These are phyloP conservation scores for Chelon auratus DNA, from an alignment of 2,797 vertebrate genomes.

Conservation along the genomic window DNA sequence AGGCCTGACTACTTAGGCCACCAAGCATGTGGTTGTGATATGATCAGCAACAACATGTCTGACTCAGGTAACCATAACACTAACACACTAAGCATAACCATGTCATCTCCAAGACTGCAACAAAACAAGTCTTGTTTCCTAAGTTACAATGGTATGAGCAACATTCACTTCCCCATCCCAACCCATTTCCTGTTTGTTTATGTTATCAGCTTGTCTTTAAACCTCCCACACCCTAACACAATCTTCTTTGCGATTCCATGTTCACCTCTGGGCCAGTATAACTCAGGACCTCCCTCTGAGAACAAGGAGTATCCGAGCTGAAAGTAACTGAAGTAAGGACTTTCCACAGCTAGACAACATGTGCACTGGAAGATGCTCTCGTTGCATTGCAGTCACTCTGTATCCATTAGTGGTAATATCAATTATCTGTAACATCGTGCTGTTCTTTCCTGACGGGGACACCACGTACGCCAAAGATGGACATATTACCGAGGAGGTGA, in stretches of 20 bases:
- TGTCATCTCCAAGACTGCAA: background rate
- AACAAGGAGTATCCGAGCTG: slow-evolving; percentile 41
- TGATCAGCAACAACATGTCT: background rate
- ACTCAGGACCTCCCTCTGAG: background rate
- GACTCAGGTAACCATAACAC: slow-evolving; percentile 8
- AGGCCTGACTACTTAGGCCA: background rate
- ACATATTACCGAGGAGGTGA: slow-evolving; percentile 83
- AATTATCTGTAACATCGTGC: slow-evolving; percentile 84
- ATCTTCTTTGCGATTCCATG: background rate
- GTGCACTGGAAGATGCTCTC: slow-evolving; percentile 86
- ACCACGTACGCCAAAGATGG: slow-evolving; percentile 67
- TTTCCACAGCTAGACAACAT: slow-evolving; percentile 65
- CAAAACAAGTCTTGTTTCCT: slow-evolving; percentile 18
- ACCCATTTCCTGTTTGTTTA: slow-evolving; percentile 56
- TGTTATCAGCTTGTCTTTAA: slow-evolving; percentile 41
- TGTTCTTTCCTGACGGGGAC: slow-evolving; percentile 84
- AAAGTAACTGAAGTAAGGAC: background rate
- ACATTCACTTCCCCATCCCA: slow-evolving; percentile 28
- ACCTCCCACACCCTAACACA: slow-evolving; percentile 47
- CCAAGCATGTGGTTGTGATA: background rate
- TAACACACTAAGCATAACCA: background rate
- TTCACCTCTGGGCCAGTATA: background rate
- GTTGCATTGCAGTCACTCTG: slow-evolving; percentile 76
- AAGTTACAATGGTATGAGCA: slow-evolving; percentile 45
- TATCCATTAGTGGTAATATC: slow-evolving; percentile 81